Base-by-base conservation (phyloP, 2,113 vertebrate genomes). In the Stigmatopora argus region DNA sequence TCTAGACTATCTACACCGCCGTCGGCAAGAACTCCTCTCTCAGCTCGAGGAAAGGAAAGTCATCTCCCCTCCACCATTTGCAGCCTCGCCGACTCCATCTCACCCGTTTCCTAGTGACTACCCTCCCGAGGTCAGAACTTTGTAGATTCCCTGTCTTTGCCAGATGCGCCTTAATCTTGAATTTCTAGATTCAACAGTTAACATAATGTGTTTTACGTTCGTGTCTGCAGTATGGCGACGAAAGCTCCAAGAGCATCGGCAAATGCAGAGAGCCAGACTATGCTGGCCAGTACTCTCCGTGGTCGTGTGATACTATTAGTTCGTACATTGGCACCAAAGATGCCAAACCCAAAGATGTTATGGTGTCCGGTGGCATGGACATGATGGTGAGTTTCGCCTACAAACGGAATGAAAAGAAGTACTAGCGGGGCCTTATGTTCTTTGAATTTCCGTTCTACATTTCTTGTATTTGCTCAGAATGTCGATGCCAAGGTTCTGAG, bases 281-380 rank as follows among this genome's bases (percentile, higher is more conserved):
- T 62, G 66, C 90, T 4, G 95, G 94, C 72, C 96, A 98, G n/a
- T 99, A 97, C 83, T 99, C 97, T 49, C 97, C 97, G 41, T 99
- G 97, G 97, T 98, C 95, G 19, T 99, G 96, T 87, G 97, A 98
- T 78, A 98, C 96, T 64, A 98, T 99, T 64, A 92, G 95, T 89
- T 98, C 96, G 80, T 99, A 99, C 87, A 98, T 99, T 77, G 94
- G 95, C 88, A 94, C 94, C 90, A 98, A 98, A 92, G 95, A 99
- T 69, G 90, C 90, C 85, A 98, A 98, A 93, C 92, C 94, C 90
- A 98, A 97, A 94, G 96, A 98, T 31, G 89, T 91, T 66, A 93
- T 94, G 89, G 91, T 90, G 75, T 84, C 92, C 14, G 93, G 92
- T 57, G 76, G 88, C 46, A 90, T 94, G 90, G 96, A 98, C 74